Evolutionary conservation across 2,888 invertebrate species (phyloP).

Genomic region (Scaptomyza parva): DNA sequence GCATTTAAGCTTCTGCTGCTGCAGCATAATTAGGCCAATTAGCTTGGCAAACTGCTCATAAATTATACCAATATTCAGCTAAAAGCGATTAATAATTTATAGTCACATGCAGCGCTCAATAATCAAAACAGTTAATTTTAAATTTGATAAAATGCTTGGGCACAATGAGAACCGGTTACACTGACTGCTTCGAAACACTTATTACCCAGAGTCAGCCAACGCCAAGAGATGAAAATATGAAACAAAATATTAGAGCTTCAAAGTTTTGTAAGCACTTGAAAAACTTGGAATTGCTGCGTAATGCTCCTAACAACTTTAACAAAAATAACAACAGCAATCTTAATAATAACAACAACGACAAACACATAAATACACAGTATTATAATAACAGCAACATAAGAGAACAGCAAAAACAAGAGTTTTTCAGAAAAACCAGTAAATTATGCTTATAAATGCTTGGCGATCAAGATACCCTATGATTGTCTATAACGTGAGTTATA

Average conservation of each 20-base stretch:
- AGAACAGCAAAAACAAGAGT: slow-evolving; percentile 41
- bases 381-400: slow-evolving; percentile 31
- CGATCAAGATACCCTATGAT: slow-evolving; percentile 1
- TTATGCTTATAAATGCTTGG: background rate
- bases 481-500: background rate
- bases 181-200: slow-evolving; percentile 38
- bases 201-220: slow-evolving; percentile 39
- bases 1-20: slow-evolving; percentile 47
- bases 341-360: slow-evolving; percentile 28
- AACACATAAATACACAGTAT: slow-evolving; percentile 19
- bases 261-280: slow-evolving; percentile 65
- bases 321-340: slow-evolving; percentile 23
- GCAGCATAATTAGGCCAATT: slow-evolving; percentile 75
- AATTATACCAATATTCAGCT: slow-evolving; percentile 66
- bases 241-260: slow-evolving; percentile 67
- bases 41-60: slow-evolving; percentile 68
- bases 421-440: slow-evolving; percentile 18
- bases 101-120: slow-evolving; percentile 71
- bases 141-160: slow-evolving; percentile 63
- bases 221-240: slow-evolving; percentile 43
- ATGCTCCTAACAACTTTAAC: slow-evolving; percentile 51
- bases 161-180: slow-evolving; percentile 62
- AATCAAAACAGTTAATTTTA: slow-evolving; percentile 77
- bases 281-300: slow-evolving; percentile 74
- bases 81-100: slow-evolving; percentile 55